Base-by-base conservation (phyloP, 2,113 vertebrate species). In the Cyprinus carpio region DNA sequence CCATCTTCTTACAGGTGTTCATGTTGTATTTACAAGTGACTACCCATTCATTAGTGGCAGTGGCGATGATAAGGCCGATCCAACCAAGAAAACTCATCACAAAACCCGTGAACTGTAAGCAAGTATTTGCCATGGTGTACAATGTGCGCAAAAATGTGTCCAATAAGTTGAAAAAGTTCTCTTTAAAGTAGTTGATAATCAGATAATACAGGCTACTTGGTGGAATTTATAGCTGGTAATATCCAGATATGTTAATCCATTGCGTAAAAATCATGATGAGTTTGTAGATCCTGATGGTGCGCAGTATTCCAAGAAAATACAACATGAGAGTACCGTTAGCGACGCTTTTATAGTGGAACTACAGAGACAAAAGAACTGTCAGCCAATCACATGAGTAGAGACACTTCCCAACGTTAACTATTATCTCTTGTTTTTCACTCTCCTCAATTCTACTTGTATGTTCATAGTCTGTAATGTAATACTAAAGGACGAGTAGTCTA, bases 41-140 rank as follows among this genome's bases (percentile, higher is more conserved):
- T 85, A 99, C 97, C 98, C 98, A 99, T 89, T 99, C 97, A 11
- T 98, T 99, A 83, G 97, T 99, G 89, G 96, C 91, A 0, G 96
- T 97, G 15, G 98, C 96, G 72, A 99, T 94, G 13, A 99, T 90
- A 67, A 99, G 94, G n/a, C 96, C 94, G 9, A 99, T 94, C 98
- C 97, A 99, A 8, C 98, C 98, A 0, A 99, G 82, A 31, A 94
- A 96, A 78, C 97, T 95, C 85, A 97, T 89, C 85, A 97, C 89
- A 82, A 99, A 97, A 67, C 97, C 97, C 20, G 94, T 94, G 75
- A 98, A 91, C 89, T 96, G 97, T 84, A 98, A 91, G 86, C 96
- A 98, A 40, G 95, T 92, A 91, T 96, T 97, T 51, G 96, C 96
- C 98, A 99, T 99, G 64, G 37, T 87, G 65, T 64, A 78, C 76